Conservation (phyloP, 2,113 vertebrate species). For the Holacanthus passer region DNA sequence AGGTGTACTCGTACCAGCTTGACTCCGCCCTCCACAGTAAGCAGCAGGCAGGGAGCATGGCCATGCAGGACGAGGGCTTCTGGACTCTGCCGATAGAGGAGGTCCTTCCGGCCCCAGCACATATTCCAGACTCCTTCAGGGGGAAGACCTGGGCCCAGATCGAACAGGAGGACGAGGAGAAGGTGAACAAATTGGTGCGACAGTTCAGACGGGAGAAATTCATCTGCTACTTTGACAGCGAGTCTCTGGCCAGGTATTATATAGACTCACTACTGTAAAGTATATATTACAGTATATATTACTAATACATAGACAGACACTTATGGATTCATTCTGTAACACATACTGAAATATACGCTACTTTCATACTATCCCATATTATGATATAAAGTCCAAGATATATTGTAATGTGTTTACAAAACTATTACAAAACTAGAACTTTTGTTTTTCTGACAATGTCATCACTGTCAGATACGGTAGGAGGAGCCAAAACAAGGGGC, state of each 20-base stretch:
- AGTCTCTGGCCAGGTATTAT: constrained; percentile 82
- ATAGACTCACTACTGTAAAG: neutral
- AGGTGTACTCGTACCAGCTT: constrained; percentile 85
- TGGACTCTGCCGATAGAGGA: constrained; percentile 74
- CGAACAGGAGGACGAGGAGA: constrained; percentile 89
- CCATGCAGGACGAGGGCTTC: constrained; percentile 44
- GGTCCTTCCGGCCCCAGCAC: constrained; percentile 86
- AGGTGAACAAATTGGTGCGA: constrained; percentile 87
- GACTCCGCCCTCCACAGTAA: constrained; percentile 63
- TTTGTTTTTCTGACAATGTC: constrained; percentile 10
- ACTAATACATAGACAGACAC: too few species aligned
- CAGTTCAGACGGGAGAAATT: constrained; percentile 89
- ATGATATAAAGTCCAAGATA: too few species aligned
- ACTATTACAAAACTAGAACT: too few species aligned
- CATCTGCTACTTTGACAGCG: constrained; percentile 89
- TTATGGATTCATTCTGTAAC: neutral
- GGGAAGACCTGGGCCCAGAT: constrained; percentile 92
- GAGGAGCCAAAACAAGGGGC: constrained; percentile 58
- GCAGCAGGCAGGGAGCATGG: constrained; percentile 16
- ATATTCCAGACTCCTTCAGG: constrained; percentile 90
- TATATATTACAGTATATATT: too few species aligned
- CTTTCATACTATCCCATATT: too few species aligned
- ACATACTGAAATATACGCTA: neutral
- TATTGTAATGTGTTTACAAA: too few species aligned
- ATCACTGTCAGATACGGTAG: constrained; percentile 65